Evolutionary conservation across 2,888 invertebrate species (phyloP).

Genomic region (Cantharis lateralis): DNA sequence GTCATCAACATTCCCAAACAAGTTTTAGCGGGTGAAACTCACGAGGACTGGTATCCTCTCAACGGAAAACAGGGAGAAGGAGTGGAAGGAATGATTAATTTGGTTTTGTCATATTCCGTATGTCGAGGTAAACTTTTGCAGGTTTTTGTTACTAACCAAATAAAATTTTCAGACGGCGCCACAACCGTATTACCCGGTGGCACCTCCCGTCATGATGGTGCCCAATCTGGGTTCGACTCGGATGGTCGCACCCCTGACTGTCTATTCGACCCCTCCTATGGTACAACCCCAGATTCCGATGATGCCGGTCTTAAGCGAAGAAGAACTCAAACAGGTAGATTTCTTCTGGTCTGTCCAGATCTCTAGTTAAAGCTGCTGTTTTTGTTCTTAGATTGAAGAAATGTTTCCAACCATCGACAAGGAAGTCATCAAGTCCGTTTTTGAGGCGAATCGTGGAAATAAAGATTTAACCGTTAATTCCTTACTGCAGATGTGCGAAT

Average conservation of each 20-base stretch:
- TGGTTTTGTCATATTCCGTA: slow-evolving; percentile 82
- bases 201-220: slow-evolving; percentile 72
- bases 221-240: slow-evolving; percentile 60
- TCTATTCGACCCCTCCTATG: slow-evolving; percentile 52
- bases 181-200: slow-evolving; percentile 57
- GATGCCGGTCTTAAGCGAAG: slow-evolving; percentile 58
- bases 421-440: slow-evolving; percentile 88
- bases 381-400: slow-evolving; percentile 74
- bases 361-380: no score
- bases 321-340: slow-evolving; percentile 70
- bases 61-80: slow-evolving; percentile 95
- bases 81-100: slow-evolving; percentile 89
- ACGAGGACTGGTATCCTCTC: slow-evolving; percentile 93
- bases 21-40: slow-evolving; percentile 85
- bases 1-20: slow-evolving; percentile 85
- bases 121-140: slow-evolving; percentile 43
- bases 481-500: slow-evolving; percentile 84
- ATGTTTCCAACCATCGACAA: slow-evolving; percentile 97
- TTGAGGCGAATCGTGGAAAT: slow-evolving; percentile 87
- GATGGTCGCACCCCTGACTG: slow-evolving; percentile 61
- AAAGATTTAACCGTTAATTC: slow-evolving; percentile 91
- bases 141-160: neutral
- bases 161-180: slow-evolving; percentile 48
- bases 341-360: no score
- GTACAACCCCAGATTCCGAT: slow-evolving; percentile 28